These are phyloP conservation scores for Latrodectus geometricus DNA, from an alignment of 1,140 invertebrate species.

Conservation along the genomic window DNA sequence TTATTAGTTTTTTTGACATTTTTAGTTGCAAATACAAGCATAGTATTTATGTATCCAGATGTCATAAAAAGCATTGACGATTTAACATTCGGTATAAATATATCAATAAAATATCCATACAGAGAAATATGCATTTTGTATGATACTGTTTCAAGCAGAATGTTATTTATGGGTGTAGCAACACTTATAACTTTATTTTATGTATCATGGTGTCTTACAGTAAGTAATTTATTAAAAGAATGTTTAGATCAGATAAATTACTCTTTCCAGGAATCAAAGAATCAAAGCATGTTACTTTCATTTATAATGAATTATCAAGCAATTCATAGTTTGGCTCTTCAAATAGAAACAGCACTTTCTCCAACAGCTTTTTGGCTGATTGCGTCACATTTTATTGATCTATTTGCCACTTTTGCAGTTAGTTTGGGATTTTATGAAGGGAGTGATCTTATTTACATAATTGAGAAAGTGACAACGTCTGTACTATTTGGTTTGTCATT, in stretches of 20 bases:
- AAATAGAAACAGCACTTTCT: neutral
- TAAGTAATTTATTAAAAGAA: neutral
- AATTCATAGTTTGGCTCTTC: neutral
- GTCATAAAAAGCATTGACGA: neutral
- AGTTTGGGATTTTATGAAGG: neutral
- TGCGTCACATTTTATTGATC: neutral
- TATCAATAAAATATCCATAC: neutral
- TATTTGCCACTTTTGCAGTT: neutral
- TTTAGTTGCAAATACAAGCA: neutral
- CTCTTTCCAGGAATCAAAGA: neutral
- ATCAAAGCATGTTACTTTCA: too few relatives aligned
- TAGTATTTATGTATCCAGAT: neutral
- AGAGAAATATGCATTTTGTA: neutral
- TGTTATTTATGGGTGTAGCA: neutral
- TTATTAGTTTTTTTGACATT: neutral
- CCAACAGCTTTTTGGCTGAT: neutral
- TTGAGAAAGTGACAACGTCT: neutral
- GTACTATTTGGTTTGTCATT: neutral
- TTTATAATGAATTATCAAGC: neutral
- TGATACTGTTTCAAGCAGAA: neutral
- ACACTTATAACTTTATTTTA: neutral
- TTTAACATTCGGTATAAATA: neutral
- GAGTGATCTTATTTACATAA: neutral
- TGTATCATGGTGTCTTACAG: neutral
- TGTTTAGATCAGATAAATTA: neutral